Percentiles rank a stretch among this genome's conserved stretches.
These are phyloP conservation scores for Meliscaeva auricollis DNA, from an alignment of 2,888 invertebrate genomes.

Conservation along the genomic window DNA sequence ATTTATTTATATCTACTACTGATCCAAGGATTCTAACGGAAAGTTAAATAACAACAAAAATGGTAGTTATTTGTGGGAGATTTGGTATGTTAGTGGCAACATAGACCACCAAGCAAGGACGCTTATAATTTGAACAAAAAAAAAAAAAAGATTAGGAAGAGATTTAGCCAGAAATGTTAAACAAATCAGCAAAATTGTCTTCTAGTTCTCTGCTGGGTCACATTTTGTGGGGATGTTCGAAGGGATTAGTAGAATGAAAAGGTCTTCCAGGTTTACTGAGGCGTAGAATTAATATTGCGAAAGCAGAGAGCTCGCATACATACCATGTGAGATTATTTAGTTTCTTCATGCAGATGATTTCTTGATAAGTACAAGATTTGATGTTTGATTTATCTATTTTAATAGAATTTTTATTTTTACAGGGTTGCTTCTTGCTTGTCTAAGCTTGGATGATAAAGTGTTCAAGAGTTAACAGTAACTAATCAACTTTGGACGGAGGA, in stretches of 20 bases:
- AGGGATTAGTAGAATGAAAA: not conserved
- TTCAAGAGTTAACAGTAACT: too few species aligned
- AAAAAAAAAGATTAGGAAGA: constrained; percentile 55
- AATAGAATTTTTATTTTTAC: too few species aligned
- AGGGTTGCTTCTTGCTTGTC: too few species aligned
- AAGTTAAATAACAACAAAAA: not conserved
- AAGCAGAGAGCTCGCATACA: not conserved
- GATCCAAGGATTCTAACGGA: not conserved
- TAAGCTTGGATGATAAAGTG: too few species aligned
- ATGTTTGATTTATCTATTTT: too few species aligned
- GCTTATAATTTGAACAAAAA: constrained; percentile 60
- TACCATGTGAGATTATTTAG: not conserved
- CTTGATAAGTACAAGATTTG: not conserved
- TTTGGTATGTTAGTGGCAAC: constrained; percentile 22
- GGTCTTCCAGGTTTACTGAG: constrained; percentile 24
- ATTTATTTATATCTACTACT: not conserved
- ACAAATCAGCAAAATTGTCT: constrained; percentile 50
- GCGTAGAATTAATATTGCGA: constrained; percentile 6
- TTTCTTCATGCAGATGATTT: not conserved
- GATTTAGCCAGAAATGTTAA: constrained; percentile 48
- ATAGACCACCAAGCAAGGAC: constrained; percentile 35
- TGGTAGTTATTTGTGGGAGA: constrained; percentile 48
- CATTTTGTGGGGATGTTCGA: constrained; percentile 17
- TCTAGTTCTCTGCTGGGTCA: constrained; percentile 25
- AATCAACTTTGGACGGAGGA: too few species aligned